These are phyloP conservation scores for Brachionus koreanus DNA, from an alignment of 1,140 invertebrate genomes.

Conservation along the genomic window DNA sequence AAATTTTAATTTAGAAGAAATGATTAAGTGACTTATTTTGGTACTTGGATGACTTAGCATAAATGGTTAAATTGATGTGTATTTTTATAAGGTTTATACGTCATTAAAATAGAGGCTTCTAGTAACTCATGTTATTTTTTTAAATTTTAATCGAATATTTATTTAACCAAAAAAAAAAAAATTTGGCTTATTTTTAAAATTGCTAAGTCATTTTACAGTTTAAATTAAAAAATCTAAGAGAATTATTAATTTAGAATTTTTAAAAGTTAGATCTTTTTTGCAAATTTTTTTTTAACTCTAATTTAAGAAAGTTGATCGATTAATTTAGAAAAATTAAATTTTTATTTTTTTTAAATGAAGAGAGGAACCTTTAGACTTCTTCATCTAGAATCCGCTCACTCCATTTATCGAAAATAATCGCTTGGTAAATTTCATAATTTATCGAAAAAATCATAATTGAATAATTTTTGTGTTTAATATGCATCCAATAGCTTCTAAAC, in stretches of 20 bases:
- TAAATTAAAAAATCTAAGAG: too few species aligned
- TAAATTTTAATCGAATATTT: not conserved
- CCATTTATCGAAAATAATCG: not conserved
- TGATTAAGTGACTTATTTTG: too few species aligned
- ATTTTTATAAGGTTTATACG: not conserved
- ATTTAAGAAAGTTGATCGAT: too few species aligned
- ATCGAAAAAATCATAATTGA: conserved; percentile 4
- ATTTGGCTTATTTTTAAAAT: not conserved
- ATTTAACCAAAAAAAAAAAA: not conserved
- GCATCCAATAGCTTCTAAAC: not conserved
- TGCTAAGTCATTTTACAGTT: not conserved
- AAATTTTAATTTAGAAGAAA: too few species aligned
- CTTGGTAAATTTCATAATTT: not conserved
- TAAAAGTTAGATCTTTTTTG: too few species aligned
- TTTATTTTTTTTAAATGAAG: too few species aligned
- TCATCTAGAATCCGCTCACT: not conserved
- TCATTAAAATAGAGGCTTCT: not conserved
- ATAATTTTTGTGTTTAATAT: not conserved
- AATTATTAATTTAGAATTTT: too few species aligned
- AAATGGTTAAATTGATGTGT: not conserved
- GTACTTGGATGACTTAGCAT: not conserved
- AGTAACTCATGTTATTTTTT: not conserved
- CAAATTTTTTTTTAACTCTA: too few species aligned
- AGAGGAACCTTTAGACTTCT: not conserved
- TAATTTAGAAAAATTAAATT: too few species aligned